These are phyloP conservation scores for Pheosia gnoma DNA, from an alignment of 2,888 invertebrate genomes.

Conservation along the genomic window DNA sequence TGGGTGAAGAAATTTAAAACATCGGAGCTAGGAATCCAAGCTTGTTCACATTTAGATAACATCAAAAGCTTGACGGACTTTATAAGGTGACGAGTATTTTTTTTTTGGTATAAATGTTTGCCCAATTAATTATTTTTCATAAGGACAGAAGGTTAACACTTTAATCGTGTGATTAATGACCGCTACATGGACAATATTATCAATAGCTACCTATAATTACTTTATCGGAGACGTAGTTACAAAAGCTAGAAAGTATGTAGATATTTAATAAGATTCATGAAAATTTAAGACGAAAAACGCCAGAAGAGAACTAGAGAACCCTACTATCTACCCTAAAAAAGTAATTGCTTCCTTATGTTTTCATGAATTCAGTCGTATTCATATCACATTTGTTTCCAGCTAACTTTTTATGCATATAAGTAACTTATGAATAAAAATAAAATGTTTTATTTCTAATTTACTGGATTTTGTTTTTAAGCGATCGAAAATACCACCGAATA, in stretches of 20 bases:
- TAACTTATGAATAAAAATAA: no score
- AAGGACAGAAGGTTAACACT: conserved; percentile 7
- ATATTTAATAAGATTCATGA: no score
- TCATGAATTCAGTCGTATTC: no score
- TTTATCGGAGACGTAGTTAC: neutral
- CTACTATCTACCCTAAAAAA: no score
- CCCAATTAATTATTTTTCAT: conserved; percentile 18
- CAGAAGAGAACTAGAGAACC: no score
- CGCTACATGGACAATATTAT: neutral
- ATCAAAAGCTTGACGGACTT: conserved; percentile 24
- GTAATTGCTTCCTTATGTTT: no score
- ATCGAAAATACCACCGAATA: conserved; percentile 1
- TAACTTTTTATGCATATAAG: no score
- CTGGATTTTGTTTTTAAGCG: neutral
- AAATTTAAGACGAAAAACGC: no score
- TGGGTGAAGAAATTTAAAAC: conserved; percentile 13
- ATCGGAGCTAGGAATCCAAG: conserved; percentile 22
- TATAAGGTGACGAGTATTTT: conserved; percentile 29
- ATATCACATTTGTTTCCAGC: no score
- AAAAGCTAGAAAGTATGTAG: neutral
- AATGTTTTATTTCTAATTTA: neutral
- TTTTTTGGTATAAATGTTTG: conserved; percentile 18
- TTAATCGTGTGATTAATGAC: neutral
- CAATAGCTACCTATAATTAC: neutral
- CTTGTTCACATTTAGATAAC: conserved; percentile 23